A percentile compares a stretch with the other conserved stretches of the same genome.
Evolutionary conservation across 2,888 invertebrate genomes (phyloP).

Genomic region (Polydesmus complanatus): DNA sequence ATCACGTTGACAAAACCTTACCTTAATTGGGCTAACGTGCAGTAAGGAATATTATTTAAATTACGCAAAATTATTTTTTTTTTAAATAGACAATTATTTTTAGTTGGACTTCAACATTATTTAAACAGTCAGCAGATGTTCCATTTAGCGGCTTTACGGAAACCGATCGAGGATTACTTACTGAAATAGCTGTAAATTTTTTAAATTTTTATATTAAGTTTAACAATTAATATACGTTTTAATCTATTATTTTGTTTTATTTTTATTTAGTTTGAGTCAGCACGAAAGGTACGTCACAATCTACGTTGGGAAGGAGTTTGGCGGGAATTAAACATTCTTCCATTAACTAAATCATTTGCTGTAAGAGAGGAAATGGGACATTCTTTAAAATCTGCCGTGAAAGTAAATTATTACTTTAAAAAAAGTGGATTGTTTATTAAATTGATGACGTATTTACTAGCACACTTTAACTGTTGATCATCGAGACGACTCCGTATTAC

Average conservation of each 20-base stretch:
- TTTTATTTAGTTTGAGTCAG: constrained; percentile 33
- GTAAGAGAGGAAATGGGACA: constrained; percentile 82
- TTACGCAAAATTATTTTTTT: background rate
- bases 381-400: constrained; percentile 64
- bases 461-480: constrained; percentile 65
- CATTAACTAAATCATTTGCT: constrained; percentile 60
- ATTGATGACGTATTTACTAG: constrained; percentile 38
- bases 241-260: no score
- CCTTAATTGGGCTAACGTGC: constrained; percentile 37
- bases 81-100: background rate
- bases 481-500: constrained; percentile 67
- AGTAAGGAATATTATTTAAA: constrained; percentile 24
- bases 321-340: constrained; percentile 58
- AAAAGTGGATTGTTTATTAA: background rate
- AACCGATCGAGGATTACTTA: constrained; percentile 51
- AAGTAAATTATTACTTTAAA: constrained; percentile 23
- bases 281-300: constrained; percentile 50
- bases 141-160: constrained; percentile 71
- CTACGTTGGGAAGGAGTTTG: constrained; percentile 77
- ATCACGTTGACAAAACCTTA: constrained; percentile 70
- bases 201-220: constrained; percentile 9
- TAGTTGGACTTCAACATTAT: constrained; percentile 56
- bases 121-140: constrained; percentile 60
- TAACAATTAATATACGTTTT: background rate
- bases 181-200: constrained; percentile 4